Evolutionary conservation across 2,797 vertebrate species (phyloP).

Genomic region (Poeciliopsis turneri): DNA sequence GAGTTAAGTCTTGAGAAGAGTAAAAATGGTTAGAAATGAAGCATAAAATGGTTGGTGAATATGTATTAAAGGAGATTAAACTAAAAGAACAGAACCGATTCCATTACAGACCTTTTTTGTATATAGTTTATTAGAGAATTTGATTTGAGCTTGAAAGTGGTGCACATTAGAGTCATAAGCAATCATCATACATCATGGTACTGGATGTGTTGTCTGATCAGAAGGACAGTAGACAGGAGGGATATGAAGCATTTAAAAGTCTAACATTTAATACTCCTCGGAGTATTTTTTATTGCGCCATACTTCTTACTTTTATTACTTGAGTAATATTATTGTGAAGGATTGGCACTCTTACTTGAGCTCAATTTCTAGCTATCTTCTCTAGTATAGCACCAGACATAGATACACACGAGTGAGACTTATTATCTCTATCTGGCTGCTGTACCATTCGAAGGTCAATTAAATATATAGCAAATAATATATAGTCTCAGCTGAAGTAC

Average conservation of each 20-base stretch:
- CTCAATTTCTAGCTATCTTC: background rate
- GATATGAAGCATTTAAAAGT: background rate
- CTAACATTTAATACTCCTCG: background rate
- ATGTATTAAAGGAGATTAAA: constrained; percentile 15
- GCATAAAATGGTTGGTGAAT: constrained; percentile 8
- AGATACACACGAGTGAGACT: too few species aligned
- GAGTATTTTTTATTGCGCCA: background rate
- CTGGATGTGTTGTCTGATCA: background rate
- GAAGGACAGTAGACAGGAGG: background rate
- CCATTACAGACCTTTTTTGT: constrained; percentile 4
- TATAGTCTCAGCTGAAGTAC: background rate
- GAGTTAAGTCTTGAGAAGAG: background rate
- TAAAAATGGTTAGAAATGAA: constrained; percentile 18
- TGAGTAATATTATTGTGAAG: background rate
- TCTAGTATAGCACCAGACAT: too few species aligned
- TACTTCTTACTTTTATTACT: background rate
- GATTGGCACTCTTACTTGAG: background rate
- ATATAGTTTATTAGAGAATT: background rate
- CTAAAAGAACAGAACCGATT: constrained; percentile 13
- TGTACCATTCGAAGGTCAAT: background rate
- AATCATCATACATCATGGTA: background rate
- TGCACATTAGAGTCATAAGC: background rate
- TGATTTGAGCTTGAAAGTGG: background rate
- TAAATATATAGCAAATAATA: background rate
- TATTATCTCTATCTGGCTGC: too few species aligned